Percentiles rank a stretch among this genome's conserved stretches.
phyloP scores from a whole-genome alignment of 2,113 vertebrate genomes.

The Romanogobio albipinnatus region DNA sequence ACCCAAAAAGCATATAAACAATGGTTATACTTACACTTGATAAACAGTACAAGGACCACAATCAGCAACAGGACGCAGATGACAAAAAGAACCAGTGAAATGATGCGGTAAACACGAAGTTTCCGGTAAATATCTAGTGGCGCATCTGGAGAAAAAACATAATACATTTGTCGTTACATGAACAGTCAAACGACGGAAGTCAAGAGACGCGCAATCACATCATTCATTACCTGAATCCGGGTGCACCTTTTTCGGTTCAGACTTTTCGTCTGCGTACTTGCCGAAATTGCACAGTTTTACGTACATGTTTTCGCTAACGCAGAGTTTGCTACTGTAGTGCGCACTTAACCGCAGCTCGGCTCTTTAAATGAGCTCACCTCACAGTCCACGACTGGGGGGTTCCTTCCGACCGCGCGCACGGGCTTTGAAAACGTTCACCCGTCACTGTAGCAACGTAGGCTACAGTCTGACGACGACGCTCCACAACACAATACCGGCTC shows the following conservation, averaged over 20 bases:
- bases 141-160: constrained; percentile 2
- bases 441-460: background rate
- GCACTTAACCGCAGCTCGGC: background rate
- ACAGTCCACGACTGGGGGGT: background rate
- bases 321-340: background rate
- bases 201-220: background rate
- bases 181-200: background rate
- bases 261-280: constrained; percentile 17
- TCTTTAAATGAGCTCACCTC: background rate
- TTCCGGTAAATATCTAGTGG: constrained; percentile 36
- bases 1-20: background rate
- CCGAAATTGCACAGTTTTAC: constrained; percentile 68
- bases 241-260: constrained; percentile 51
- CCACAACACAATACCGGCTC: background rate
- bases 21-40: constrained; percentile 67
- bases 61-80: constrained; percentile 65
- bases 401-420: background rate
- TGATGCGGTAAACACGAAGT: constrained; percentile 50
- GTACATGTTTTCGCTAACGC: constrained; percentile 62
- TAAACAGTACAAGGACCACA: constrained; percentile 51
- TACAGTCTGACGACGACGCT: background rate
- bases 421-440: background rate
- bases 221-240: constrained; percentile 20
- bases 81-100: constrained; percentile 59
- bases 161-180: background rate